Conservation (phyloP, 2,888 invertebrate species). For the Darwinula stevensoni region DNA sequence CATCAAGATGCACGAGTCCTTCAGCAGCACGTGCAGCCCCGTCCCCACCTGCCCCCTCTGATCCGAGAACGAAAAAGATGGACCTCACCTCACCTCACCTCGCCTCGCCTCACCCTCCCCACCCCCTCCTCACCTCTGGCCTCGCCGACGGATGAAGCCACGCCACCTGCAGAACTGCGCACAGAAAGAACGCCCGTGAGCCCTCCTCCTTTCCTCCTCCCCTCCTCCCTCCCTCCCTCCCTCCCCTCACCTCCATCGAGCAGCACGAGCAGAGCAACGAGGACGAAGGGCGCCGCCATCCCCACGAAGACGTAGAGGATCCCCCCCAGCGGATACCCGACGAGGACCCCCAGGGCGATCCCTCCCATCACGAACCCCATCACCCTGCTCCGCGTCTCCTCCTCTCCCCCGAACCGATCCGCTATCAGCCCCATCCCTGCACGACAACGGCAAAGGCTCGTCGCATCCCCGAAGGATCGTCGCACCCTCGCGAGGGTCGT, state of each 20-base stretch:
- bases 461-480: background rate
- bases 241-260: constrained; percentile 17
- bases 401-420: constrained; percentile 23
- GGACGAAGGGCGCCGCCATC: constrained; percentile 38
- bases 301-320: constrained; percentile 42
- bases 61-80: too few species aligned
- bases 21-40: constrained; percentile 23
- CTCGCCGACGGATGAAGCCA: too few species aligned
- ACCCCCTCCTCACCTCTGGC: too few species aligned
- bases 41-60: too few species aligned
- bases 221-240: too few species aligned
- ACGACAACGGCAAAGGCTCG: too few species aligned
- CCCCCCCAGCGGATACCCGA: constrained; percentile 53
- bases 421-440: constrained; percentile 48
- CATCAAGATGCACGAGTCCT: constrained; percentile 26
- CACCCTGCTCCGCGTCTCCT: constrained; percentile 28
- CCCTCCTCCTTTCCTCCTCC: too few species aligned
- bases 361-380: constrained; percentile 56
- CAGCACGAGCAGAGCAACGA: constrained; percentile 28
- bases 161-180: too few species aligned
- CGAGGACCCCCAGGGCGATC: constrained; percentile 42
- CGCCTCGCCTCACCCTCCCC: too few species aligned
- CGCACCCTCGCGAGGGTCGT: background rate
- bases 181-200: too few species aligned
- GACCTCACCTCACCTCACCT: too few species aligned